Base-by-base conservation (phyloP, 92 coral and sea anemone species). In the Nematostella vectensis region DNA sequence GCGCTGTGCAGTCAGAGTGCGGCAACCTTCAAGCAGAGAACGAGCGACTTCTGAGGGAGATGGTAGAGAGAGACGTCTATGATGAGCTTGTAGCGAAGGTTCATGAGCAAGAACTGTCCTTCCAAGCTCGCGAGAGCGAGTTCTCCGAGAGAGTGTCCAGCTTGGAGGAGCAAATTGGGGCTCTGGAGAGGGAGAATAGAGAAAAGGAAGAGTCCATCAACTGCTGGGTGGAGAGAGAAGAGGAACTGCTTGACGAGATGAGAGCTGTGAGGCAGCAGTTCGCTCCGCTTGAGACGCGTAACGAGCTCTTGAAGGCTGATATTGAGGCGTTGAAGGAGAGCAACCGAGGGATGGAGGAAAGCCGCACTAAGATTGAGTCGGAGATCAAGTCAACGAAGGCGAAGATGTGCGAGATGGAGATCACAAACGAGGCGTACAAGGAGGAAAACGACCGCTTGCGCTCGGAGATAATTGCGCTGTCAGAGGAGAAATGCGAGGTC, bases 371-470 rank as follows among this genome's bases (percentile, higher is more conserved):
- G 53, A 21, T 71, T 50, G 69, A 38, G 23, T 81, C 50, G 58
- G 85, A 93, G 42, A 70, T 93, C 39, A 80, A 60, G 50, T 78
- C 79, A 3, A 57, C 80, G 31, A 75, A 75, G 62, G 78, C 77
- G 37, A 88, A 93, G 33, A 52, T 87, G 72, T 48, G 71, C 8
- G 99, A 93, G 54, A 76, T 93, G 62, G 93, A 93, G 62, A 79
- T 65, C 20, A 86, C 95, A 3, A 82, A 69, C 44, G 88, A 72
- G 20, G 80, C 95, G 0, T 88, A 77, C 54, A 84, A 80, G 40
- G 88, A 75, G 15, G 99, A 93, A 49, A 93, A 86, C 63, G 88
- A 78, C 26, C 62, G 81, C 55, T 78, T 93, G 12, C 65, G 89
- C 29, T 57, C 69, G 21, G 94, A 86, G 16, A 74, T 93, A 16